Evolutionary conservation across 2,113 vertebrate genomes (phyloP), one percentile per base, ranked within the genome.

Genomic region (Peromyscus leucopus): DNA sequence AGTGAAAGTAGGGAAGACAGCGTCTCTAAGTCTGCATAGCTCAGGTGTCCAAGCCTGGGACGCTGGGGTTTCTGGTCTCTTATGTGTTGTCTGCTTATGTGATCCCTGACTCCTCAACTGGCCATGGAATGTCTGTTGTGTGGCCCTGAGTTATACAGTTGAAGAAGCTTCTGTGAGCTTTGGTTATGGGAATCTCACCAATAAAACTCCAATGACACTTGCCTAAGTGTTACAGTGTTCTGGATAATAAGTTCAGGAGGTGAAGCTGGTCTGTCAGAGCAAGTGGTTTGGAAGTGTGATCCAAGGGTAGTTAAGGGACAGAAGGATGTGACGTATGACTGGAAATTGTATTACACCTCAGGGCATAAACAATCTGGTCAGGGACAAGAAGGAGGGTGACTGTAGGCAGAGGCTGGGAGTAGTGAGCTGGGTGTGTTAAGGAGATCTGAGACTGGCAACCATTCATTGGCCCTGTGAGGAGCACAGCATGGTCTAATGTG

Each of bases 401-500:
- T n/a, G 71, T 7, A 36, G 76, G 55, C 51, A 12, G 71, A 48
- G 57, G 33, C 9, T n/a, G 11, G 15, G 42, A 74, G 94, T 82
- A 21, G 6, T 3, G 33, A 31, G 28, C 22, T 4, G 17, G 61
- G 59, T 17, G 2, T 31, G 26, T 31, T 48, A 22, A 46, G 42
- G 84, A 51, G 48, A 5, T 22, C 1, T 0, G 5, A 31, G 28
- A 55, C 8, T 42, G 17, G 65, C 10, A 61, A n/a, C 39, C 46
- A 36, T 9, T 0, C 9, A 3, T 0, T 0, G n/a, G n/a, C 79
- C 51, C 16, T 55, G 1, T 22, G 28, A 39, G 65, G 65, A 87
- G 74, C 24, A 36, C 0, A 5, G 46, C 1, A 0, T 4, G 4
- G 31, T 84, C 39, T n/a, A 2, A 19, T 31, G 39, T 79, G 21